Evolutionary conservation across 2,797 vertebrate genomes (phyloP), one percentile per base, ranked within the genome.

Genomic region (Zenarchopterus dispar): DNA sequence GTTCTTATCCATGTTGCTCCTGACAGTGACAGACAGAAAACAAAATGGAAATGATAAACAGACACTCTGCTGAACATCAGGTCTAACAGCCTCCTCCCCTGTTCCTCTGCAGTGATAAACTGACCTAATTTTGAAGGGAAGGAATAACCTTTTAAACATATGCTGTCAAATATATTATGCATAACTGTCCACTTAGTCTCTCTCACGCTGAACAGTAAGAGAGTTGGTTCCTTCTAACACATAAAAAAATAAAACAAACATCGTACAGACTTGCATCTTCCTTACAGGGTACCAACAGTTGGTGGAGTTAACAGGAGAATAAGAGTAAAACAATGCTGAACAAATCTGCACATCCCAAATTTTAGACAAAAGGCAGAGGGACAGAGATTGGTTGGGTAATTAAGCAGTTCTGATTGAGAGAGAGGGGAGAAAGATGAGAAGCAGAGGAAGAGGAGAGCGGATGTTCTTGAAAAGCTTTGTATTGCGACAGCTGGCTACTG

Each of bases 401-500:
- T 70, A 74, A 83, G 57, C 17, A 22, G 31, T 65, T 66, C 51
- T 75, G 49, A 73, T 78, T 67, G 65, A 67, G 71, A 64, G 64
- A 23, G 60, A 50, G 68, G 28, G 23, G 50, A 22, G 73, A 72
- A 73, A 84, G 78, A 73, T 62, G 80, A 86, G 83, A 80, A n/a
- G 62, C 59, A 63, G 77, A 73, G 70, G 70, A 75, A 67, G 64
- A 78, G 81, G 73, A 73, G 74, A 85, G 72, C 75, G 75, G 81
- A 87, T 73, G 72, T 86, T 90, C 87, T 82, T 77, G 82, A 90
- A 80, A 78, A 88, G 85, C 80, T 80, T 80, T 81, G 68, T 83
- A 76, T 79, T 81, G 84, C 77, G 83, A 80, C 89, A 86, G 88
- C 90, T 90, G 91, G 82, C 84, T 83, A 76, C 85, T 85, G 88